Conservation (phyloP, 2,113 vertebrate genomes). For the Neoarius graeffei region DNA sequence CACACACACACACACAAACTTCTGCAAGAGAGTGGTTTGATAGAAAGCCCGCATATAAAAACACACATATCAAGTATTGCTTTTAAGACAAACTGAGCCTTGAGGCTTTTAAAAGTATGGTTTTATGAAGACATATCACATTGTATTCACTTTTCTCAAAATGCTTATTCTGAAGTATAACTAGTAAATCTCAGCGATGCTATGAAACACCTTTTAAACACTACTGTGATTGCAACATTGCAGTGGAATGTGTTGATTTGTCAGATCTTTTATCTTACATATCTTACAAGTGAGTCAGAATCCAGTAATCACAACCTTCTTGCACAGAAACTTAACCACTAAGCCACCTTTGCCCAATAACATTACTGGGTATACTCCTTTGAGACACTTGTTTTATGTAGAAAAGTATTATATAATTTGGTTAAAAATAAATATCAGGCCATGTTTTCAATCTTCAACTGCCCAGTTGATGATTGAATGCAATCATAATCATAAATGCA, state of each 20-base stretch:
- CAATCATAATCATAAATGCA: no score
- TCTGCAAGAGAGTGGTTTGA: background rate
- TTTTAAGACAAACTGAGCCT: background rate
- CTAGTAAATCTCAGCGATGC: background rate
- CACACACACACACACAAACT: background rate
- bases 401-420: background rate
- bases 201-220: background rate
- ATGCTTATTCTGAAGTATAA: background rate
- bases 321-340: background rate
- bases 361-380: background rate
- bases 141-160: background rate
- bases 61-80: background rate
- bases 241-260: background rate
- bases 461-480: background rate
- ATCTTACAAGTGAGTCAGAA: background rate
- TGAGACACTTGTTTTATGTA: background rate
- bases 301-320: background rate
- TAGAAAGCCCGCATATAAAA: no score
- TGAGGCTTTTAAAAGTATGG: background rate
- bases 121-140: background rate
- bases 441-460: background rate
- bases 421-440: background rate
- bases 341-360: background rate
- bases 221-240: background rate
- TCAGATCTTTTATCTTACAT: background rate